Percentiles rank a stretch among this genome's conserved stretches.
These are phyloP conservation scores for Plebejus argus DNA, from an alignment of 2,888 invertebrate species.

Conservation along the genomic window DNA sequence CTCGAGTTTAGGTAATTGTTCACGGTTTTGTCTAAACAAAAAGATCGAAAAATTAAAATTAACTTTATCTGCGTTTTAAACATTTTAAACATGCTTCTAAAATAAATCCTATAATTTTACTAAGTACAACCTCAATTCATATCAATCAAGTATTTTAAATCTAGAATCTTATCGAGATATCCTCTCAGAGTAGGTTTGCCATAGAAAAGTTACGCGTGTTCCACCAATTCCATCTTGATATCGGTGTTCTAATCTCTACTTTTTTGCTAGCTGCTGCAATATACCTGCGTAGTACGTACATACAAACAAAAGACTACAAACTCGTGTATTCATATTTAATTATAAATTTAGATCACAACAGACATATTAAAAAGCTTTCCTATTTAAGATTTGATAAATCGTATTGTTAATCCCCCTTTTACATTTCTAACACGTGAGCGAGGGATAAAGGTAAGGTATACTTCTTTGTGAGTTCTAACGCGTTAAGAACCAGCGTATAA, in stretches of 20 bases:
- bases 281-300: too few species aligned
- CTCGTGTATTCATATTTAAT: not conserved
- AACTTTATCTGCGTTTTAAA: too few species aligned
- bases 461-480: slow-evolving; percentile 55
- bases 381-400: slow-evolving; percentile 24
- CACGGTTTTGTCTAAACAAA: not conserved
- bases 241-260: too few species aligned
- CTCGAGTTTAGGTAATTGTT: not conserved
- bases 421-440: slow-evolving; percentile 45
- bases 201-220: not conserved
- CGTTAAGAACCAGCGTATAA: slow-evolving; percentile 54
- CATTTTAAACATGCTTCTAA: not conserved
- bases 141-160: not conserved
- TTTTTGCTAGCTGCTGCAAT: not conserved
- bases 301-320: not conserved
- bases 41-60: not conserved
- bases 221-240: not conserved
- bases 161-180: not conserved
- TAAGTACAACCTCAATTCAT: not conserved
- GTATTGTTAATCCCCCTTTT: slow-evolving; percentile 27
- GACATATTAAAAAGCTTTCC: slow-evolving; percentile 14
- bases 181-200: too few species aligned
- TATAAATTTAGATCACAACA: slow-evolving; percentile 22
- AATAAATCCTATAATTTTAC: too few species aligned
- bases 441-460: slow-evolving; percentile 47